These are phyloP conservation scores for Ictidomys tridecemlineatus DNA, from an alignment of 2,113 vertebrate genomes.

Conservation along the genomic window DNA sequence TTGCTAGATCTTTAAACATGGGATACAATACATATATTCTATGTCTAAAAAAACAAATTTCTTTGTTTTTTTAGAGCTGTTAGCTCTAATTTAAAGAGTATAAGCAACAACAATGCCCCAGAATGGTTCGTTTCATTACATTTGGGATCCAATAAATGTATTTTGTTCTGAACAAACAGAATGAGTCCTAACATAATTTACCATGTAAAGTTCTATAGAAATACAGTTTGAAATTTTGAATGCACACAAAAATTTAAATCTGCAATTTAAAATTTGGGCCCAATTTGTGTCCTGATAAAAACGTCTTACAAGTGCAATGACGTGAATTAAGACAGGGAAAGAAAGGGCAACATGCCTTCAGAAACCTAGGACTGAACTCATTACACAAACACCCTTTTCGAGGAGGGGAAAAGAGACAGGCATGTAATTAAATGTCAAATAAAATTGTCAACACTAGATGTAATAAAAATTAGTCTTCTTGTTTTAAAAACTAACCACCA, in stretches of 20 bases:
- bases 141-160: slow-evolving; percentile 11
- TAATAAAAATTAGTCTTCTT: slow-evolving; percentile 34
- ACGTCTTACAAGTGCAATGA: neutral
- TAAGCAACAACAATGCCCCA: neutral
- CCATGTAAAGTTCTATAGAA: slow-evolving; percentile 18
- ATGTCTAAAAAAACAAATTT: slow-evolving; percentile 12
- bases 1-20: slow-evolving; percentile 42
- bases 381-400: neutral
- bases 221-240: slow-evolving; percentile 28
- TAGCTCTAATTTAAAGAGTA: neutral
- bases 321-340: slow-evolving; percentile 25
- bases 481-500: slow-evolving; percentile 45
- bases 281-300: slow-evolving; percentile 18
- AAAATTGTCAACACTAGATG: neutral
- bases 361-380: neutral
- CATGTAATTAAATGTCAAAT: slow-evolving; percentile 54
- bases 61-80: neutral
- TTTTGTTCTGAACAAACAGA: neutral
- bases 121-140: neutral
- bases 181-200: neutral
- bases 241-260: neutral
- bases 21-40: neutral
- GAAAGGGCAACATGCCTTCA: neutral
- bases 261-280: neutral
- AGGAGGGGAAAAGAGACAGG: neutral